Conservation (phyloP, 1,140 invertebrate genomes). For the Himalopsyche phryganea region DNA sequence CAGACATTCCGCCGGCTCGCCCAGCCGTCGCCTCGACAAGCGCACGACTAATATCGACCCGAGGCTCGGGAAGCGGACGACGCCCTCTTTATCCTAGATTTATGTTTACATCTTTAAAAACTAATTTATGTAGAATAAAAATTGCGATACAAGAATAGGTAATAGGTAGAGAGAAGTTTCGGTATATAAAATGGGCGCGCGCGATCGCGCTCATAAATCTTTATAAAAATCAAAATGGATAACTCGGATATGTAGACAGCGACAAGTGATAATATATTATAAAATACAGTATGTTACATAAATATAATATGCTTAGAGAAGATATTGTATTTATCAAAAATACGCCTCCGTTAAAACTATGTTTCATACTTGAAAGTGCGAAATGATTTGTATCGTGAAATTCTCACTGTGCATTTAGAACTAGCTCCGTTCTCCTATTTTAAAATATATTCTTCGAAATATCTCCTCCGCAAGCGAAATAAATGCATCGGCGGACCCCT, state of each 20-base stretch:
- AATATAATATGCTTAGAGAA: slow-evolving; percentile 24
- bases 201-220: slow-evolving; percentile 18
- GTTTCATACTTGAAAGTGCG: slow-evolving; percentile 28
- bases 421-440: slow-evolving; percentile 10
- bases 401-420: slow-evolving; percentile 8
- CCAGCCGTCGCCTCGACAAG: neutral
- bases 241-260: slow-evolving; percentile 31
- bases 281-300: slow-evolving; percentile 30
- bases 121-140: slow-evolving; percentile 31
- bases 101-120: slow-evolving; percentile 28
- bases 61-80: neutral
- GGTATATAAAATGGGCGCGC: slow-evolving; percentile 21
- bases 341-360: slow-evolving; percentile 31
- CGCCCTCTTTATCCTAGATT: slow-evolving; percentile 10
- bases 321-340: slow-evolving; percentile 34
- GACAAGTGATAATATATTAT: slow-evolving; percentile 29
- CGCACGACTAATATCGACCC: slow-evolving; percentile 1
- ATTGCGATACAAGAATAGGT: slow-evolving; percentile 33
- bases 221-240: slow-evolving; percentile 31
- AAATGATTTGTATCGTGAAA: slow-evolving; percentile 23
- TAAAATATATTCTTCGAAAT: slow-evolving; percentile 12
- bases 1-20: neutral
- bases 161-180: slow-evolving; percentile 29
- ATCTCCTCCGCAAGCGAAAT: slow-evolving; percentile 11
- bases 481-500: neutral